Percentiles rank a stretch among this genome's conserved stretches.
These are phyloP conservation scores for Origma solitaria DNA, from an alignment of 2,113 vertebrate species.

Conservation along the genomic window DNA sequence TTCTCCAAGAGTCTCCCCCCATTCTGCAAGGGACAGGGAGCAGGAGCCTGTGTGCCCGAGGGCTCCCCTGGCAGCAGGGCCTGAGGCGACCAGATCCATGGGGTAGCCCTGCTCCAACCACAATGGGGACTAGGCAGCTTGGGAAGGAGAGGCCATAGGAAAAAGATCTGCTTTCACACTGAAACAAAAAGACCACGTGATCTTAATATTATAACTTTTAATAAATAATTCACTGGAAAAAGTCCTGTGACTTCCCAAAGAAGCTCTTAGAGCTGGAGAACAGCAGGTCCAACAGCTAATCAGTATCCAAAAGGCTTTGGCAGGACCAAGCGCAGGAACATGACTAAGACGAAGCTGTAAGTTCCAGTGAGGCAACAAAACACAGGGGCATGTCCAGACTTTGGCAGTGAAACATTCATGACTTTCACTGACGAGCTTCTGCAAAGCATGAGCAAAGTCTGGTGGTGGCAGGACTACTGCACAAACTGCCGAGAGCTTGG, in stretches of 20 bases:
- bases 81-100: accelerated
- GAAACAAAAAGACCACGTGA: conserved; percentile 7
- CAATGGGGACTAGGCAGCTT: accelerated
- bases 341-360: conserved; percentile 24
- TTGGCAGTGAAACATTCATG: conserved; percentile 15
- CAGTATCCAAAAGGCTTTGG: background rate
- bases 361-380: conserved; percentile 38
- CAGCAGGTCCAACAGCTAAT: background rate
- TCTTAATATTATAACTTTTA: conserved; percentile 17
- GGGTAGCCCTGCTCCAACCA: background rate
- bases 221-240: conserved; percentile 40
- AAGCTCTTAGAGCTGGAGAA: background rate
- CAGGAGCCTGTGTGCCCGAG: background rate
- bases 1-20: background rate
- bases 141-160: background rate
- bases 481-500: background rate
- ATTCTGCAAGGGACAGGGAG: background rate
- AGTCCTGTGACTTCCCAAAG: conserved; percentile 37
- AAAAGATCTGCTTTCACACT: conserved; percentile 25
- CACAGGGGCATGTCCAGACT: conserved; percentile 9
- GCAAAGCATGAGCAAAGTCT: conserved; percentile 13
- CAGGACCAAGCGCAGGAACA: background rate
- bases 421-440: conserved; percentile 41
- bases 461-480: background rate
- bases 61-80: background rate